These are phyloP conservation scores for Myodes glareolus DNA, from an alignment of 2,113 vertebrate genomes.

Conservation along the genomic window DNA sequence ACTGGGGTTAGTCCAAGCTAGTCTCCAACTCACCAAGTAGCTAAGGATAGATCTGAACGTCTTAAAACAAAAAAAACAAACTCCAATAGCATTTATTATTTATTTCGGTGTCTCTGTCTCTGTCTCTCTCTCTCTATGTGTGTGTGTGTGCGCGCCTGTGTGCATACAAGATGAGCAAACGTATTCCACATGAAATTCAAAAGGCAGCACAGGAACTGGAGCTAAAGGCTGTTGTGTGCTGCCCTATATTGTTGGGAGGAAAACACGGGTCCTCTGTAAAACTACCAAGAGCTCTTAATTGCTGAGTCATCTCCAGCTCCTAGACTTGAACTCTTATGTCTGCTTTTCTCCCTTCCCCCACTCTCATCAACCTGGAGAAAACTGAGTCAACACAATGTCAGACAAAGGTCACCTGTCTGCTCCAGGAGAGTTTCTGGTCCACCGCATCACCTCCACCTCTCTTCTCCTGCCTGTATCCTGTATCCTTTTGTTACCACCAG, in stretches of 20 bases:
- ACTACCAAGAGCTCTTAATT: background rate
- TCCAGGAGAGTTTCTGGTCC: background rate
- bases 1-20: background rate
- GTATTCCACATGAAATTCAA: no score
- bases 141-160: no score
- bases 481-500: background rate
- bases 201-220: background rate
- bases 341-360: background rate
- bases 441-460: background rate
- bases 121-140: no score
- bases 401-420: slow-evolving; percentile 12
- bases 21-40: background rate
- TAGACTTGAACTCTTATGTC: background rate
- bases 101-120: no score
- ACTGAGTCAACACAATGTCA: background rate
- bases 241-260: background rate
- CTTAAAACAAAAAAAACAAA: background rate
- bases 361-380: background rate
- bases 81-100: background rate
- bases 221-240: background rate
- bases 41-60: background rate
- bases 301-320: background rate
- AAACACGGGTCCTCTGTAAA: background rate
- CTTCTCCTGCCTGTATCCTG: background rate
- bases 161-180: background rate